Evolutionary conservation across 2,113 vertebrate genomes (phyloP).

Genomic region (Chrysemys picta): DNA sequence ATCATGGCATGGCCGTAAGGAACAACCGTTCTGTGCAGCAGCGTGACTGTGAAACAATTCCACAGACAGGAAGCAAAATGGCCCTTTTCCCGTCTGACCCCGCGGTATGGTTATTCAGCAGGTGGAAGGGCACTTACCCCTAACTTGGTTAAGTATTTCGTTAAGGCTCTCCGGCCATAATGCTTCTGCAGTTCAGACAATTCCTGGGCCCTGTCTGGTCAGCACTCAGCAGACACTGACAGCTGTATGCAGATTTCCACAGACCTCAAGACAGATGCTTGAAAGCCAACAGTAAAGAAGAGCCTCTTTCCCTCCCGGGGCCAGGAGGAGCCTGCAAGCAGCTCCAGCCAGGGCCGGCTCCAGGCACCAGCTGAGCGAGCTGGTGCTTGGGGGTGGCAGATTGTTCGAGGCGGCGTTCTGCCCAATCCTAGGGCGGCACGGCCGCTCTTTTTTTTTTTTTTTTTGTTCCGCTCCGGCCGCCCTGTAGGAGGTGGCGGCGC

Average conservation of each 20-base stretch:
- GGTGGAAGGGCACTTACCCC: neutral
- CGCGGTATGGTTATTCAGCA: neutral
- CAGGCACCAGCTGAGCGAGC: too few species aligned
- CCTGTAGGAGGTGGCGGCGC: too few species aligned
- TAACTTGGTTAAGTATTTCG: neutral
- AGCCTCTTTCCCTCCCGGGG: neutral
- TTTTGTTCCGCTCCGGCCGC: too few species aligned
- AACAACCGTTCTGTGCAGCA: too few species aligned
- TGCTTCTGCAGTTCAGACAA: neutral
- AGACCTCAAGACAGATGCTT: neutral
- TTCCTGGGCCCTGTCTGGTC: neutral
- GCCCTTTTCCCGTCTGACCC: neutral
- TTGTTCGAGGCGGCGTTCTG: too few species aligned
- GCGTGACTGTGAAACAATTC: neutral
- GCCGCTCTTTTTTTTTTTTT: too few species aligned
- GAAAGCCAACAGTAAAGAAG: neutral
- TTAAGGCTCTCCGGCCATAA: neutral
- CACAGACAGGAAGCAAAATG: fast-evolving
- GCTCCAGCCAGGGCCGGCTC: neutral
- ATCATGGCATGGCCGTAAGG: fast-evolving
- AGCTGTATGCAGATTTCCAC: neutral
- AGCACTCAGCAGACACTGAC: neutral
- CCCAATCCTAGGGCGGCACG: too few species aligned
- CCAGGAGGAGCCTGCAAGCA: fast-evolving
- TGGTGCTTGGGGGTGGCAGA: too few species aligned